phyloP scores from a whole-genome alignment of 1,140 invertebrate species.

The Gonatopus flavifemur region DNA sequence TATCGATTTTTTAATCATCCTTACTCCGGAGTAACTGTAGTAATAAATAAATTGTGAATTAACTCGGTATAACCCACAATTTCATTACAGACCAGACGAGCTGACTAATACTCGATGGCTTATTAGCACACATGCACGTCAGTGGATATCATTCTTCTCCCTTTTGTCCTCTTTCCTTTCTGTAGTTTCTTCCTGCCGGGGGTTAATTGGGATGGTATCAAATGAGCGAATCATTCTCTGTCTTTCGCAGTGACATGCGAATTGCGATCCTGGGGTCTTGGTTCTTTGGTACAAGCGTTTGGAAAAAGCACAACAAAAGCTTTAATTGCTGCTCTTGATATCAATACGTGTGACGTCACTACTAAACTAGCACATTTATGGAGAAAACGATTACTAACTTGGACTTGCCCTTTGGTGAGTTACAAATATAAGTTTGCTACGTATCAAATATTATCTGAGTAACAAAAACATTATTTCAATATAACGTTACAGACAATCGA shows the following conservation, averaged over 20 bases:
- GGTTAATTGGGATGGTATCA: neutral
- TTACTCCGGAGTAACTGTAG: no score
- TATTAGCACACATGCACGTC: no score
- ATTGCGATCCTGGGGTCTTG: constrained; percentile 51
- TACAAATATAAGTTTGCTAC: neutral
- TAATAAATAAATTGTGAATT: no score
- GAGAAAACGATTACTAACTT: constrained; percentile 56
- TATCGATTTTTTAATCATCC: no score
- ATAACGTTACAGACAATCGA: constrained; percentile 37
- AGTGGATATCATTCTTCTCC: neutral
- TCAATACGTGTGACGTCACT: constrained; percentile 53
- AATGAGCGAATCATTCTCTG: neutral
- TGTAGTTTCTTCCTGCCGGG: neutral
- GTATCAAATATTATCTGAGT: neutral
- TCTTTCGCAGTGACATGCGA: constrained; percentile 54
- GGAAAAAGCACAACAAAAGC: constrained; percentile 49
- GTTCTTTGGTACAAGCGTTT: constrained; percentile 50
- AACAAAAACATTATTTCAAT: neutral
- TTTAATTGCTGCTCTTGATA: constrained; percentile 55
- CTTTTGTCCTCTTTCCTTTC: neutral
- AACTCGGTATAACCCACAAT: no score
- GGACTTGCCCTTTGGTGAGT: constrained; percentile 57
- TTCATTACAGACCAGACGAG: no score
- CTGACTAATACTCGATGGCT: no score
- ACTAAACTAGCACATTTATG: constrained; percentile 54